Conservation (phyloP, 2,113 vertebrate genomes). For the Anser brachyrhynchus region DNA sequence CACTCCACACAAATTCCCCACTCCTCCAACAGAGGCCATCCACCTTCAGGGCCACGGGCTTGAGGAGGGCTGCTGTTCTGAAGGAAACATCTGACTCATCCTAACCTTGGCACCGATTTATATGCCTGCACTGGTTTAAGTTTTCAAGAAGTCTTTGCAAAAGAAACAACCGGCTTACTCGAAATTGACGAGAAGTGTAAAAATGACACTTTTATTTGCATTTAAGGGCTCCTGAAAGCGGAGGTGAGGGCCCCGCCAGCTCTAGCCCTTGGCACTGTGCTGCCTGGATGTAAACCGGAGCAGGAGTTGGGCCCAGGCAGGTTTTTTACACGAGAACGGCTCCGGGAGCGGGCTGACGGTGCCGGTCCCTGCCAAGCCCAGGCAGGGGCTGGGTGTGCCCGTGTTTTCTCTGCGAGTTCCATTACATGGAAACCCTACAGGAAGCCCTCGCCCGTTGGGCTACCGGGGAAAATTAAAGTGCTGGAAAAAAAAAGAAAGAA, state of each 20-base stretch:
- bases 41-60: not conserved
- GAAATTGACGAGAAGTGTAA: not conserved
- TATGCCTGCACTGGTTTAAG: not conserved
- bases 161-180: not conserved
- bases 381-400: not conserved
- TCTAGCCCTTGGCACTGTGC: fast-evolving
- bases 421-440: not conserved
- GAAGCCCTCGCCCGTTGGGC: not conserved
- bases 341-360: fast-evolving
- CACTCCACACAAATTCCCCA: not conserved
- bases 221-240: not conserved
- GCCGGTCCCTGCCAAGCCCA: not conserved
- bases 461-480: not conserved
- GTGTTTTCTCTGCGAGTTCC: not conserved
- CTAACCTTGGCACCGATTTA: not conserved
- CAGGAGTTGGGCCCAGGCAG: too few relatives aligned
- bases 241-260: not conserved
- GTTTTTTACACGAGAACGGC: not conserved
- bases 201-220: fast-evolving
- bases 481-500: not conserved
- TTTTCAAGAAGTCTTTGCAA: not conserved
- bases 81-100: not conserved
- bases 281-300: not conserved
- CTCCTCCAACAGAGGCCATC: not conserved
- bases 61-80: not conserved